Evolutionary conservation across 2,113 vertebrate species (phyloP), one percentile per base, ranked within the genome.

Genomic region (Entosphenus tridentatus): DNA sequence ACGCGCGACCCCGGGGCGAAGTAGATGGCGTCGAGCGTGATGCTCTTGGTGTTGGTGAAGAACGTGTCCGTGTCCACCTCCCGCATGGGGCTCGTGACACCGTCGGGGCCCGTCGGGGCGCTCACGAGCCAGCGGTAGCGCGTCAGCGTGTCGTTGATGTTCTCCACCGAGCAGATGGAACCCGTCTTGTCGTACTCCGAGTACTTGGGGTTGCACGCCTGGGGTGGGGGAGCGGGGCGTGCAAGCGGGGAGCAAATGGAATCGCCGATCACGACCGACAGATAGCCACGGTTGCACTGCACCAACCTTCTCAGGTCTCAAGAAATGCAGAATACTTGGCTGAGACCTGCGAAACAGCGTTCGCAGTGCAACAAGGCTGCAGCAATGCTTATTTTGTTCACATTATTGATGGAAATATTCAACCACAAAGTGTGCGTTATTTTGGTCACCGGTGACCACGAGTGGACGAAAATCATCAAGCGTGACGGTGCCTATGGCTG

Each of bases 141-240:
- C 12, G 84, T 85, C 70, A 86, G 76, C 1, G 83, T 84, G 76
- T 86, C 80, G 55, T 84, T 86, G 72, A 86, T 85, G 73, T 79
- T 81, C 77, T 87, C 85, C 10, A 67, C 71, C 8, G 78, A 62
- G 69, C 85, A 88, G 78, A 87, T 85, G 67, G 82, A 85, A 13
- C 83, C 81, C 0, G 85, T 89, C 76, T 87, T 86, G 72, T 86
- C 79, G 57, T 83, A 88, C 72, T 84, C 81, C 10, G 81, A 79
- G 74, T 82, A 85, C 72, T 86, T 88, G 1, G 84, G 82, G 74
- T 84, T 88, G 72, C 85, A 85, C 12, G 82, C 82, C 83, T 87
- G 68, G 9, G 55, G 16, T 62, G 57, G n/a, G 57, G 58, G 68
- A 59, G 17, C 56, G 57, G 16, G 54, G 6, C 4, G 18, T 65